Conservation (phyloP, 2,113 vertebrate species). For the Oceanites oceanicus region DNA sequence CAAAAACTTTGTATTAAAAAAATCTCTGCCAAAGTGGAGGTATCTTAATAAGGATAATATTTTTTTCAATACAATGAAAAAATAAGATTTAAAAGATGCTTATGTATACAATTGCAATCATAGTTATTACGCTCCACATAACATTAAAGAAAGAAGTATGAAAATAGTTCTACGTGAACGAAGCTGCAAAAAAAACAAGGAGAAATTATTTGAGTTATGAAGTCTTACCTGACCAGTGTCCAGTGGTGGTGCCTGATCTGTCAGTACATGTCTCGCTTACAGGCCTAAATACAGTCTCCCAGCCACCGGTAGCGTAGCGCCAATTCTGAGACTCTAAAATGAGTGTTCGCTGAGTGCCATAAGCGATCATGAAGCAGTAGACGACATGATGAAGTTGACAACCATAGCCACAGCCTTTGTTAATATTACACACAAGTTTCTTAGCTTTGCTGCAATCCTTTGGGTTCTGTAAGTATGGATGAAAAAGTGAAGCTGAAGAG, state of each 20-base stretch:
- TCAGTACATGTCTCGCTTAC: conserved; percentile 95
- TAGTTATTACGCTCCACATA: fast-evolving
- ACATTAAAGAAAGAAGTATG: neutral
- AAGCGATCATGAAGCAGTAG: conserved; percentile 99
- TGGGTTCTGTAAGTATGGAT: conserved; percentile 83
- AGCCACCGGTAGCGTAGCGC: conserved; percentile 94
- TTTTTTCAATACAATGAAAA: neutral
- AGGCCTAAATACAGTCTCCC: conserved; percentile 96
- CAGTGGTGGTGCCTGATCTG: conserved; percentile 85
- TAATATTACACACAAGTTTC: conserved; percentile 97
- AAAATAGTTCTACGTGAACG: fast-evolving
- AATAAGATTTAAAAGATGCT: neutral
- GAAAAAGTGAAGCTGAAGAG: conserved; percentile 9
- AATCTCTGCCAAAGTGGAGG: neutral
- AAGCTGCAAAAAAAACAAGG: neutral
- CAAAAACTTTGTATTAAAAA: neutral
- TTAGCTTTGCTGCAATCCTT: conserved; percentile 95
- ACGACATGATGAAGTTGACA: conserved; percentile 98
- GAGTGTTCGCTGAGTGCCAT: conserved; percentile 92
- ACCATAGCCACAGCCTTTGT: conserved; percentile 98
- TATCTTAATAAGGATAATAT: neutral
- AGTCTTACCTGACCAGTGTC: conserved; percentile 94
- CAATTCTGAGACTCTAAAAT: conserved; percentile 97
- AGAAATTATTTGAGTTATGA: fast-evolving
- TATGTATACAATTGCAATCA: neutral